Evolutionary conservation across 2,113 vertebrate species (phyloP), one percentile per base, ranked within the genome.

Genomic region (Macheiramphus alcinus): DNA sequence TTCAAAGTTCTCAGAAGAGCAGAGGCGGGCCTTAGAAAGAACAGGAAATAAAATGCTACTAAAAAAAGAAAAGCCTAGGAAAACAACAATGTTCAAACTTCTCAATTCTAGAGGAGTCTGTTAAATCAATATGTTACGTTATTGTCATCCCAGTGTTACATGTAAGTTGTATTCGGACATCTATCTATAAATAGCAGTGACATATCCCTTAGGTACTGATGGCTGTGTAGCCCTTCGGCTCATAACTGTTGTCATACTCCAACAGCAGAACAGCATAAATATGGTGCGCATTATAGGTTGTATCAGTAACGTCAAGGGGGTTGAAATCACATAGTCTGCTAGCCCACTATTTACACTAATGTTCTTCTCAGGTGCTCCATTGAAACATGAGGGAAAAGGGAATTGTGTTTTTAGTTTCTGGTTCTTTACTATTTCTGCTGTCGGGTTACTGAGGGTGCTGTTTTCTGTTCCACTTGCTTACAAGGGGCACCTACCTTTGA

Each of bases 361-460:
- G 38, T 8, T 71, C 21, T 0, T 63, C 47, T 67, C 3, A 0
- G 19, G 36, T 16, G n/a, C 43, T 93, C 32, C 32, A 3, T 31
- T 68, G 80, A 25, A 91, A 72, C 80, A 26, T n/a, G 56, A 68
- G 73, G 76, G 78, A 55, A 80, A 87, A 87, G 58, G 66, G 70
- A 91, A 61, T 75, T 92, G 38, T 47, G 75, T 3, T 38, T 93
- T 71, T 42, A 42, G n/a, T 45, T 45, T 12, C 38, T 48, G 25
- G 3, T 73, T 29, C 47, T 92, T 74, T 84, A n/a, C 19, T 58
- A 0, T 89, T 92, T 76, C 43, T 73, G 62, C 29, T 18, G 32
- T 8, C 58, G 26, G 11, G 42, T 47, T 80, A 2, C 26, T 7
- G 31, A 68, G 11, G 9, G 34, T 65, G 61, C n/a, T 86, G 43